Base-by-base conservation (phyloP, 2,113 vertebrate genomes). In the Dicaeum eximium region DNA sequence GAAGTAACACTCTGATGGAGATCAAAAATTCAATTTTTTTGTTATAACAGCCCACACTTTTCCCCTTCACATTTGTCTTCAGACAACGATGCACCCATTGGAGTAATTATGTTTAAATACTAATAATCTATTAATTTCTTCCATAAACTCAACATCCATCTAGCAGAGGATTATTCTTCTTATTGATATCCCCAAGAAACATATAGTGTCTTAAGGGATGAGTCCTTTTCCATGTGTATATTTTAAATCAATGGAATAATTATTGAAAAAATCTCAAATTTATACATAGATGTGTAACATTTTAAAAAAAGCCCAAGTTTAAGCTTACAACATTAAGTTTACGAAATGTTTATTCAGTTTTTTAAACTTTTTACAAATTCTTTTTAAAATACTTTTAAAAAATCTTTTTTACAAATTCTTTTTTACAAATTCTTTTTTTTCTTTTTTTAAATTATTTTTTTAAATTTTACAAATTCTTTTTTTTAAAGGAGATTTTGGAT, bases 341-440 rank as follows among this genome's bases (percentile, higher is more conserved):
- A 38, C 23, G 7, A 45, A 1, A 1, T 21, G 9, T 20, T 56
- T 38, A 21, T 88, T 48, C 1, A 2, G 1, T 56, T 37, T 67
- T 85, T 75, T 12, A 6, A 60, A 37, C 2, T 57, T 69, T 44
- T 61, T 69, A 42, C 1, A 53, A 22, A 28, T 56, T 64, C 1
- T 27, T 65, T n/a, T n/a, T n/a, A n/a, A n/a, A n/a, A n/a, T n/a
- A n/a, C n/a, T n/a, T n/a, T n/a, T n/a, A n/a, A n/a, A n/a, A n/a
- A n/a, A n/a, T n/a, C n/a, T n/a, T 57, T 69, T 44, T 61, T 69
- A 42, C 1, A 53, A 22, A 28, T 56, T 64, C 1, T 27, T 57
- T 69, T 44, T 61, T 69, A 42, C 1, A 53, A 22, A 28, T 56
- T 64, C 1, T 27, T 65, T n/a, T n/a, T n/a, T n/a, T n/a, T n/a